Base-by-base conservation (phyloP, 2,113 vertebrate genomes). In the Rhea americana region DNA sequence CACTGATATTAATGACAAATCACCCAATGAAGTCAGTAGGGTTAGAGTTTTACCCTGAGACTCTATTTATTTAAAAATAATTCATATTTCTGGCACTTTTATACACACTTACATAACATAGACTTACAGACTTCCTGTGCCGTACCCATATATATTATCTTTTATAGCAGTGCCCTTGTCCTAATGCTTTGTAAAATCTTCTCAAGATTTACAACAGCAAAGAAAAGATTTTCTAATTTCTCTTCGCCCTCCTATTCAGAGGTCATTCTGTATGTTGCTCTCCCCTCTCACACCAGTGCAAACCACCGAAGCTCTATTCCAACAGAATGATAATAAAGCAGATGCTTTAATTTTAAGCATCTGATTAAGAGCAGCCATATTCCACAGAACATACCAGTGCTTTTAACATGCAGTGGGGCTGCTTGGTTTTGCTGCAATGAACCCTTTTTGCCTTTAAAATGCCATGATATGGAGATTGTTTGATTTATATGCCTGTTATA, bases 21-120 rank as follows among this genome's bases (percentile, higher is more conserved):
- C 71, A 93, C 20, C 71, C 85, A 63, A 7, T 85, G n/a, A 89
- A 93, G 68, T 85, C 67, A 71, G 55, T 8, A 24, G 48, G 78
- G 82, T 82, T 79, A 87, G 71, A 72, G 25, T 82, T 77, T 88
- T 83, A 88, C 25, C 47, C 76, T 18, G 39, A 88, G 25, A 56
- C 14, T 56, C 30, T 81, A 50, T 83, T 83, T 85, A 59, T 82
- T 73, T n/a, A 21, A 56, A 93, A 92, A 89, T 56, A 85, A 59
- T 22, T 88, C n/a, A 32, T 67, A 20, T 83, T 86, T 90, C 51
- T 94, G 90, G 72, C 77, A 72, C 74, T 91, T 94, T 95, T 81
- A 93, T 86, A 65, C 41, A 77, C 15, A 62, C 39, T 90, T 88
- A 70, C 9, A n/a, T 51, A 84, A 65, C 45, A 41, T 20, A 83